A percentile compares a stretch with the other conserved stretches of the same genome.
Conservation (phyloP, 2,113 vertebrate species). For the Ictalurus punctatus region DNA sequence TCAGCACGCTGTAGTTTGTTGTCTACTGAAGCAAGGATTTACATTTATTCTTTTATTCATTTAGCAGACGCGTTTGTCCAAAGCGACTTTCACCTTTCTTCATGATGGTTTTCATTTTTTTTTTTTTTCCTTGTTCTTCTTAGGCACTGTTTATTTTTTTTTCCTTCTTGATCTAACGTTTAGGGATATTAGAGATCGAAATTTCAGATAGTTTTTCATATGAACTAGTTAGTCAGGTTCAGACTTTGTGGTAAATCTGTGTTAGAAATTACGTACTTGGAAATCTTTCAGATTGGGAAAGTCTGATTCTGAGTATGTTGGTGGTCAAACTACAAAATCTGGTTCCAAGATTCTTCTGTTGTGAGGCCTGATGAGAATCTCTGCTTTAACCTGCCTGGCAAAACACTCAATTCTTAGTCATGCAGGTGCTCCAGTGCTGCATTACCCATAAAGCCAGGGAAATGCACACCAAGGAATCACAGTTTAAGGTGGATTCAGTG, state of each 20-base stretch:
- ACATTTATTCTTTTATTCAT: background rate
- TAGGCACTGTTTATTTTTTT: background rate
- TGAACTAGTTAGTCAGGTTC: background rate
- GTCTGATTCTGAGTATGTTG: background rate
- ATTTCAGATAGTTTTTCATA: background rate
- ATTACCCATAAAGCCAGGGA: background rate
- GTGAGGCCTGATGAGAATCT: background rate
- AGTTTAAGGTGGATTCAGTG: background rate
- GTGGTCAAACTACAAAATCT: background rate
- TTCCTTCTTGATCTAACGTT: background rate
- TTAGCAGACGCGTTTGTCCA: too few species aligned
- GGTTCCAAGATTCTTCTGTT: background rate
- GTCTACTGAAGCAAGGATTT: background rate
- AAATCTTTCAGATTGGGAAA: background rate
- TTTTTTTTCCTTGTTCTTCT: background rate
- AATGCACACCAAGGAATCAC: background rate
- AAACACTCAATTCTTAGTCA: background rate
- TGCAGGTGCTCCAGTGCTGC: background rate
- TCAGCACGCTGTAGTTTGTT: background rate
- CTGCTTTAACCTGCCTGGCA: background rate
- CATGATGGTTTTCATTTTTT: background rate
- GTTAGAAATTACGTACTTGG: background rate
- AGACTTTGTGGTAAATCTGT: background rate
- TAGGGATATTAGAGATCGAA: background rate
- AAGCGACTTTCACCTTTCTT: background rate